Evolutionary conservation across 2,888 invertebrate species (phyloP), one percentile per base, ranked within the genome.

Genomic region (Thecophora atra): DNA sequence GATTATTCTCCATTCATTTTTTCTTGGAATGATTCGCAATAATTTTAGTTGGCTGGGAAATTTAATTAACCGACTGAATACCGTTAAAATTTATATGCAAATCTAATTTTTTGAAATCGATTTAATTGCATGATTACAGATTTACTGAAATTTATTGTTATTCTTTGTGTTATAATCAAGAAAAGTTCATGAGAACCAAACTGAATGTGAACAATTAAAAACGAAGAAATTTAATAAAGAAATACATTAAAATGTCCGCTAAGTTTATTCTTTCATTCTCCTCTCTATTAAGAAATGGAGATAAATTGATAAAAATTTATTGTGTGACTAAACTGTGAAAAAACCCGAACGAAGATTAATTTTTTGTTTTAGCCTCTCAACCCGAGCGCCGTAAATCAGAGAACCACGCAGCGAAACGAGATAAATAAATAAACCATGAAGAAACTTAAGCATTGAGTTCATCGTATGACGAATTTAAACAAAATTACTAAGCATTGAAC

Each of bases 341-440:
- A 75, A 66, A 76, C 69, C 71, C 74, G 81, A 75, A 75, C 24
- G 7, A 64, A 64, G 51, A 64, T 64, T 64, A 47, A 64, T 44
- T 47, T 11, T 37, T 37, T n/a, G n/a, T n/a, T 11, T 37, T 11
- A 17, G 47, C 21, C 24, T 15, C 17, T 17, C 30, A n/a, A 44
- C 26, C n/a, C 21, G 17, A 64, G n/a, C 64, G 42, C 26, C 64
- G 47, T 51, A 47, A 47, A 64, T 64, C 51, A 64, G 26, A 19
- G 26, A 28, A 64, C 15, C 24, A 24, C 24, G 3, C 24, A 51
- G 21, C 15, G 3, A 47, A 24, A 64, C 44, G 5, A 26, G 30
- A 58, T 28, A 26, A 28, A 60, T 1, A 60, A 47, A 15, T 3
- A 26, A 60, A n/a, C 5, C 60, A 30, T 30, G n/a, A 26, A 60